Evolutionary conservation across 2,797 vertebrate species (phyloP).

Genomic region (Gymnoscopelus braueri): DNA sequence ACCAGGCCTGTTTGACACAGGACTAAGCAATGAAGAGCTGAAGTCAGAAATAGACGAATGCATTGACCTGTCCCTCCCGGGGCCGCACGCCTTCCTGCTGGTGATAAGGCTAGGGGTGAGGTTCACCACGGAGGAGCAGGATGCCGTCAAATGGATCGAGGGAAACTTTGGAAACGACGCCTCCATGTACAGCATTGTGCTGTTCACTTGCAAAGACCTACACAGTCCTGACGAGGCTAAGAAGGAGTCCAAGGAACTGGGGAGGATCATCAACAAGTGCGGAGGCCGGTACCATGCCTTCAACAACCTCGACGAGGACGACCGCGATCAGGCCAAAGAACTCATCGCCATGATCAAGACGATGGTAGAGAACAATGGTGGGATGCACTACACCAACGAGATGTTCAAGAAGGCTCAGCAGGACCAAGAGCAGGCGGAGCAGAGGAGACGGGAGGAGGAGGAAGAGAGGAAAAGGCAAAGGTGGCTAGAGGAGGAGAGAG

Average conservation of each 20-base stretch:
- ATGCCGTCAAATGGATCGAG: constrained; percentile 78
- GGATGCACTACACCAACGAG: constrained; percentile 75
- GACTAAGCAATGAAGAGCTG: constrained; percentile 60
- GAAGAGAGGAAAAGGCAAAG: constrained; percentile 60
- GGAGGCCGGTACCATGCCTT: constrained; percentile 76
- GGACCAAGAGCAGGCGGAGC: constrained; percentile 69
- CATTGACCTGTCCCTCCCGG: constrained; percentile 73
- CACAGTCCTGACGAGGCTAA: constrained; percentile 65
- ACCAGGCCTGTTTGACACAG: constrained; percentile 75
- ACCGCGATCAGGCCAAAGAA: constrained; percentile 66
- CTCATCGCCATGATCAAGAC: constrained; percentile 73
- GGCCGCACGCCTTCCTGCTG: constrained; percentile 76
- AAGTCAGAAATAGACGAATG: constrained; percentile 74
- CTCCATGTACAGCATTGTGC: constrained; percentile 77
- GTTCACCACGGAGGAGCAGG: constrained; percentile 73
- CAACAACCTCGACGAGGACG: constrained; percentile 73
- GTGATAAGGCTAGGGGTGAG: constrained; percentile 74
- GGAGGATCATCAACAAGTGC: constrained; percentile 69
- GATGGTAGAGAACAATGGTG: constrained; percentile 73
- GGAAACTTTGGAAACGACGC: constrained; percentile 76
- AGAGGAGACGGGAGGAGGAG: constrained; percentile 58
- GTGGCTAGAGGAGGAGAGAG: constrained; percentile 28
- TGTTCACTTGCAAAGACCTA: constrained; percentile 77
- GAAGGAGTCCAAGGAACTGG: constrained; percentile 72
- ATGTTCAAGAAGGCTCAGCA: constrained; percentile 74